Conservation (phyloP, 1,140 invertebrate species). For the Portunus trituberculatus region DNA sequence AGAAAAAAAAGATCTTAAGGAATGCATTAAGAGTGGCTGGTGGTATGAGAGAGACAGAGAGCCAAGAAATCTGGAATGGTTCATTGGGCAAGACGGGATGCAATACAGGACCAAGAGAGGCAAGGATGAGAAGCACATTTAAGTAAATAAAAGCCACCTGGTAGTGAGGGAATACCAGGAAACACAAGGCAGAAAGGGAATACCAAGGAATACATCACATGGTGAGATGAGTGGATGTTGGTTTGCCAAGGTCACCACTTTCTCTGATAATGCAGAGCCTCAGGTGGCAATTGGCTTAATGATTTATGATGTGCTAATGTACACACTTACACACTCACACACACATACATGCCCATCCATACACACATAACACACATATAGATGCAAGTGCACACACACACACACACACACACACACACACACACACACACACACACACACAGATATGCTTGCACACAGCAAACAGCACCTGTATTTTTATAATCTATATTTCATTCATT, state of each 20-base stretch:
- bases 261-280: background rate
- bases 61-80: background rate
- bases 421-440: too few species aligned
- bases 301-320: background rate
- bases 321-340: background rate
- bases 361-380: too few species aligned
- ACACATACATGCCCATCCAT: too few species aligned
- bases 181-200: too few species aligned
- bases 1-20: background rate
- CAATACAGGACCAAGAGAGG: background rate
- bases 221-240: background rate
- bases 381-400: background rate
- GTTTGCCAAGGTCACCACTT: background rate
- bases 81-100: background rate
- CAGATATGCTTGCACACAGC: too few species aligned
- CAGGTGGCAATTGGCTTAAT: background rate
- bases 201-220: background rate
- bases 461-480: background rate
- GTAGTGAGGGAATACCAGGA: background rate
- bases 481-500: constrained; percentile 15
- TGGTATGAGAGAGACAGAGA: background rate
- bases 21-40: background rate
- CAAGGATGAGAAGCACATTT: background rate
- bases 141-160: background rate
- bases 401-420: background rate